These are phyloP conservation scores for Myzus persicae DNA, from an alignment of 1,140 invertebrate species.

Conservation along the genomic window DNA sequence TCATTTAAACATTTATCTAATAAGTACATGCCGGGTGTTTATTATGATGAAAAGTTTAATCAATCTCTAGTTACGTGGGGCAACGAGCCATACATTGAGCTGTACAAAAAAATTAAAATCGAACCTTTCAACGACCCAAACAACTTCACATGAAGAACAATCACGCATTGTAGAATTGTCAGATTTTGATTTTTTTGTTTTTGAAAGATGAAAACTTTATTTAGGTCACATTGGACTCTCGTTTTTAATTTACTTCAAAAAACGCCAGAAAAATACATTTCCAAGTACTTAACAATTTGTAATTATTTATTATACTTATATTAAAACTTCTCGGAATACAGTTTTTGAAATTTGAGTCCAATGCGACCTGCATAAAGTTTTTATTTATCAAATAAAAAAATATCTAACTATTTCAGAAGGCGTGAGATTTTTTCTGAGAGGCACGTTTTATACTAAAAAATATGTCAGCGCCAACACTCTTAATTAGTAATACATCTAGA, in stretches of 20 bases:
- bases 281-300: not conserved
- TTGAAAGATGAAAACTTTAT: not conserved
- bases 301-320: not conserved
- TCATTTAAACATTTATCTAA: not conserved
- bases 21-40: not conserved
- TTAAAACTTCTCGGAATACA: not conserved
- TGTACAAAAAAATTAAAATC: not conserved
- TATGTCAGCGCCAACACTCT: not conserved
- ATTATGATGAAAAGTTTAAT: not conserved
- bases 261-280: not conserved
- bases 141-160: not conserved
- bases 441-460: not conserved
- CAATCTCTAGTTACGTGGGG: not conserved
- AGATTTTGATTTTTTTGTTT: not conserved
- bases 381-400: conserved; percentile 1
- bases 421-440: not conserved
- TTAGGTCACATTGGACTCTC: not conserved
- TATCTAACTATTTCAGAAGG: not conserved
- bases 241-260: not conserved
- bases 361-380: not conserved
- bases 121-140: not conserved
- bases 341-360: not conserved
- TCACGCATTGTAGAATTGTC: not conserved
- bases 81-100: not conserved
- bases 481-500: not conserved